Conservation (phyloP, 2,113 vertebrate genomes). For the Cricetomys ansorgei region DNA sequence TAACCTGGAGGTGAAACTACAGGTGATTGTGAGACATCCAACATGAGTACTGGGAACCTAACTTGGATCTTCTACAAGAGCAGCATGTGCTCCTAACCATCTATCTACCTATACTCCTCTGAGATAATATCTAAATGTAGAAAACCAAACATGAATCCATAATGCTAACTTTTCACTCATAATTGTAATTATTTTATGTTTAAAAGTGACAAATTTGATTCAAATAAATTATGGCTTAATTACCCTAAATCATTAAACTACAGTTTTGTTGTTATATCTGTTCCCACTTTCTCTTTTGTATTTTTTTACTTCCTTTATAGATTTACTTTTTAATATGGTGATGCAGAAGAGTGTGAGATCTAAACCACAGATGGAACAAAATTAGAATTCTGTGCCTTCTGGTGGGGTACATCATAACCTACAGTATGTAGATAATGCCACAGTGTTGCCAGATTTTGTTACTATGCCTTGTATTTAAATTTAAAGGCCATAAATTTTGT, state of each 20-base stretch:
- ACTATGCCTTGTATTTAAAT: constrained; percentile 37
- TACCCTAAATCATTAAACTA: background rate
- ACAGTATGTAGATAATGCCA: background rate
- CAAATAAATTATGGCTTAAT: background rate
- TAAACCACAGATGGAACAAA: background rate
- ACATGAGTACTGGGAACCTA: background rate
- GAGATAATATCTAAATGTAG: background rate
- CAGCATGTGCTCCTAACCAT: background rate
- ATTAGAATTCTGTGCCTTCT: background rate
- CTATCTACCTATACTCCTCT: background rate
- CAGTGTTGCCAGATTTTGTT: background rate
- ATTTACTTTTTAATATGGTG: background rate
- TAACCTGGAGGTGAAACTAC: too few relatives aligned
- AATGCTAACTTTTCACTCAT: background rate
- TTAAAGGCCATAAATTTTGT: background rate
- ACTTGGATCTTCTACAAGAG: background rate
- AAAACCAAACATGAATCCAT: rapidly evolving
- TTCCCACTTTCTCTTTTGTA: background rate
- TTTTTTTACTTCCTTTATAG: background rate
- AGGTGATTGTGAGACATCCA: background rate
- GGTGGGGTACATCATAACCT: background rate
- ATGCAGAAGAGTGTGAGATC: background rate
- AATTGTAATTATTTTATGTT: background rate
- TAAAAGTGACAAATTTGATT: background rate
- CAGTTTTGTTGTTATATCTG: background rate